Conservation (phyloP, 2,113 vertebrate species). For the Pelobates fuscus region DNA sequence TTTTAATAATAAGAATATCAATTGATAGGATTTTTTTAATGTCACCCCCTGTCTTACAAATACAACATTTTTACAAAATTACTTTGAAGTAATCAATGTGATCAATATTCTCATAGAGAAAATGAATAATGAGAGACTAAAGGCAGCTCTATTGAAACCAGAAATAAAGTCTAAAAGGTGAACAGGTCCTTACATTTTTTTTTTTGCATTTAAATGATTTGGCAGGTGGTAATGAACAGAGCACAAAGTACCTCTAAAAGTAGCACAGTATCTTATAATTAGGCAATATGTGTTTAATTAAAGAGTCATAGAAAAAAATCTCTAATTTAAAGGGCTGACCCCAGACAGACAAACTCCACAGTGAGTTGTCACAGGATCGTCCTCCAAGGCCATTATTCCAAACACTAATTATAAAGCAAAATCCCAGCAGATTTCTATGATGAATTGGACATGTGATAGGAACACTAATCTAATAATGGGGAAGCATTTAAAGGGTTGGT, state of each 20-base stretch:
- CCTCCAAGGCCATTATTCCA: constrained; percentile 30
- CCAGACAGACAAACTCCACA: constrained; percentile 35
- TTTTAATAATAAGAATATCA: too few species aligned
- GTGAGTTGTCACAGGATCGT: constrained; percentile 41
- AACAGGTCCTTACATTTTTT: too few species aligned
- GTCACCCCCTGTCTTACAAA: too few species aligned
- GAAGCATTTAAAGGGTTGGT: constrained; percentile 12
- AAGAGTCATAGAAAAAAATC: constrained; percentile 19
- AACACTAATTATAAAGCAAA: constrained; percentile 43
- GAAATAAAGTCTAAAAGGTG: too few species aligned
- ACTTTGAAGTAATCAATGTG: too few species aligned
- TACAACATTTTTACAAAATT: too few species aligned
- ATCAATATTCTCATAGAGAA: too few species aligned
- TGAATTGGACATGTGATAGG: constrained; percentile 26
- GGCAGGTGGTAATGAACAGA: constrained; percentile 16
- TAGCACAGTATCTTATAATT: constrained; percentile 24
- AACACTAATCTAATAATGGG: constrained; percentile 27
- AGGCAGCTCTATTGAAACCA: too few species aligned
- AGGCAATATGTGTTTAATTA: constrained; percentile 41
- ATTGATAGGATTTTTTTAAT: too few species aligned
- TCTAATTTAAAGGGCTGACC: constrained; percentile 36
- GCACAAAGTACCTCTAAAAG: neutral
- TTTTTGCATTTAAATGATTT: neutral
- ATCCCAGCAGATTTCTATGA: constrained; percentile 22
- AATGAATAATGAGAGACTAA: too few species aligned